Percentiles rank a stretch among this genome's conserved stretches.
These are phyloP conservation scores for Palythoa heliodiscus DNA, from an alignment of 92 coral and sea anemone species.

Conservation along the genomic window DNA sequence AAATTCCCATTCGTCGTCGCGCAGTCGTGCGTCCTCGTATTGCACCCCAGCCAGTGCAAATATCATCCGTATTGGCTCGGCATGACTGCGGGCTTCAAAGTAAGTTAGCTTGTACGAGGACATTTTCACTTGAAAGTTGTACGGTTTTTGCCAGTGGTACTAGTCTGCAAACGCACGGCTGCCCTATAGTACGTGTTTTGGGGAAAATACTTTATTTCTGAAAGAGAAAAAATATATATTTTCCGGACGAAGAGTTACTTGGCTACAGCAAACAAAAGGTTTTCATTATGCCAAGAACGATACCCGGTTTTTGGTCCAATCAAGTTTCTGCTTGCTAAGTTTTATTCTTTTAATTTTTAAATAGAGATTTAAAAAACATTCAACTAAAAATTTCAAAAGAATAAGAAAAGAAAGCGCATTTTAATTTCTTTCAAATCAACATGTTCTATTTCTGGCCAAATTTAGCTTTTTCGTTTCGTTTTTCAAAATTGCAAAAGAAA, in stretches of 20 bases:
- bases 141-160: not conserved
- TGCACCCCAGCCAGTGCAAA: slow-evolving; percentile 49
- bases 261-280: not conserved
- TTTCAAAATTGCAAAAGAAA: too few species aligned
- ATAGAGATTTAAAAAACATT: not conserved
- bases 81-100: slow-evolving; percentile 42
- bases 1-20: slow-evolving; percentile 18
- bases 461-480: too few species aligned
- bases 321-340: not conserved
- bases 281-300: not conserved
- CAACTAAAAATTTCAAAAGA: too few species aligned
- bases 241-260: not conserved
- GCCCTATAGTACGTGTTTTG: not conserved
- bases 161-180: not conserved
- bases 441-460: too few species aligned
- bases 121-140: not conserved
- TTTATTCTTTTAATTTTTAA: not conserved
- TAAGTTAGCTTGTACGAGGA: slow-evolving; percentile 46
- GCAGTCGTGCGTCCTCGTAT: slow-evolving; percentile 32
- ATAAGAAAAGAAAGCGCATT: too few species aligned
- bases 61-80: slow-evolving; percentile 44
- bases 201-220: not conserved
- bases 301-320: not conserved
- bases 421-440: too few species aligned
- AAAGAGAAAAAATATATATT: not conserved